phyloP scores from a whole-genome alignment of 2,888 invertebrate species.

The Oscheius onirici region DNA sequence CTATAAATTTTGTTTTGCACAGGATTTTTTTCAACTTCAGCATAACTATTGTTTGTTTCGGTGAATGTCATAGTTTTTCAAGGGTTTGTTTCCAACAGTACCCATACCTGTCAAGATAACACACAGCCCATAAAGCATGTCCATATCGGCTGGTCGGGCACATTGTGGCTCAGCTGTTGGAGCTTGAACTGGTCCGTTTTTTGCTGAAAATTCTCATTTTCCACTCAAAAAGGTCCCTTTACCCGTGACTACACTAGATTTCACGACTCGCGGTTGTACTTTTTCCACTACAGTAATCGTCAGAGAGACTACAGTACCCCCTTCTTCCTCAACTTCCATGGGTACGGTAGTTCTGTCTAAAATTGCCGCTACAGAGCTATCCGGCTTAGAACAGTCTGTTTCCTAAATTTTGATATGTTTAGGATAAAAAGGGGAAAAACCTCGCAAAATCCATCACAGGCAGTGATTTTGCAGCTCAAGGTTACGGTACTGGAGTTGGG shows the following conservation, averaged over 20 bases:
- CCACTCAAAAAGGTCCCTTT: not conserved
- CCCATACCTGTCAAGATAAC: constrained; percentile 41
- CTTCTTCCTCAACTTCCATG: constrained; percentile 25
- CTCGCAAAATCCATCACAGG: constrained; percentile 47
- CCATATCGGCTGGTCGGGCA: constrained; percentile 41
- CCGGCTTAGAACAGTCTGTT: constrained; percentile 23
- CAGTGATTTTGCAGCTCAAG: constrained; percentile 38
- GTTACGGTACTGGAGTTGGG: constrained; percentile 37
- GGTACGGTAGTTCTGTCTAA: constrained; percentile 40
- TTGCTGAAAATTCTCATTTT: not conserved
- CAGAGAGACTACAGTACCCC: not conserved
- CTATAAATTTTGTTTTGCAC: no score
- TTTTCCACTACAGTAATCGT: constrained; percentile 21
- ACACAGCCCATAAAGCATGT: constrained; percentile 42
- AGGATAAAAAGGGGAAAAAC: constrained; percentile 1
- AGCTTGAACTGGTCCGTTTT: not conserved
- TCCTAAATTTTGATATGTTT: not conserved
- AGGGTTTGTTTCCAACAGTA: no score
- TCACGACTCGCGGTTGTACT: not conserved
- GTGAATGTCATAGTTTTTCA: no score
- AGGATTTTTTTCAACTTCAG: no score
- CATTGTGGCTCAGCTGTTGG: constrained; percentile 35
- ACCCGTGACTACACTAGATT: not conserved
- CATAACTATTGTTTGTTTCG: no score
- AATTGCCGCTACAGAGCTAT: constrained; percentile 33